A percentile compares a stretch with the other conserved stretches of the same genome.
phyloP scores from a whole-genome alignment of 2,113 vertebrate genomes.

The Entosphenus tridentatus region DNA sequence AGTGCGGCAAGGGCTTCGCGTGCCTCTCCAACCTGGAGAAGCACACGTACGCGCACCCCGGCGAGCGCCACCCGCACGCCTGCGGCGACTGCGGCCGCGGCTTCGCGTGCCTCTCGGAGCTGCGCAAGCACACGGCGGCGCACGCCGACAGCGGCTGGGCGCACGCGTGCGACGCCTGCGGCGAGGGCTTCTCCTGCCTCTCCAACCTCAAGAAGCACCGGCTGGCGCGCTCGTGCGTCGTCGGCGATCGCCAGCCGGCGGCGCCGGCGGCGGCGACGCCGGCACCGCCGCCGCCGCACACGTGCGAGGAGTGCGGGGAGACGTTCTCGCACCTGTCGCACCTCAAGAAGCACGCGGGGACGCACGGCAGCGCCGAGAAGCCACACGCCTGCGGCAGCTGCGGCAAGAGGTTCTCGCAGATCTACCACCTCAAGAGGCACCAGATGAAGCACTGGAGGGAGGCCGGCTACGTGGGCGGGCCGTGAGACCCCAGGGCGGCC shows the following conservation, averaged over 20 bases:
- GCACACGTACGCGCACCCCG: not conserved
- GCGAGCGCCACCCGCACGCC: not conserved
- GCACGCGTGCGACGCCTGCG: no score
- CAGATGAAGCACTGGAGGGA: not conserved
- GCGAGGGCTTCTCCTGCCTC: no score
- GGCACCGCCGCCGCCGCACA: not conserved
- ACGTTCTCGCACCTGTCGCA: not conserved
- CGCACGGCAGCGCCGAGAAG: not conserved
- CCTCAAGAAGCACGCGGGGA: not conserved
- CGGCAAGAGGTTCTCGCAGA: not conserved
- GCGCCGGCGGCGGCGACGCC: no score
- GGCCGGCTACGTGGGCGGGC: not conserved
- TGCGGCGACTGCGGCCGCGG: no score
- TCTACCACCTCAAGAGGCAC: conserved; percentile 1
- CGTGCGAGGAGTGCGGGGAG: not conserved
- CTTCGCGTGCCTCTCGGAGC: no score
- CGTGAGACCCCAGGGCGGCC: not conserved
- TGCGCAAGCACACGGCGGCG: no score
- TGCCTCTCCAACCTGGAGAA: conserved; percentile 1
- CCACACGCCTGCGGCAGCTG: not conserved
- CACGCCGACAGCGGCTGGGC: no score
- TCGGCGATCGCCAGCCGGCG: no score
- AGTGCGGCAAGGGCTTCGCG: conserved; percentile 1
- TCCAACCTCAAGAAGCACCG: no score
- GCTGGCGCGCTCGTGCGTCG: no score